Percentiles rank a stretch among this genome's conserved stretches.
phyloP scores from a whole-genome alignment of 2,113 vertebrate genomes.

The Bothrops jararaca region DNA sequence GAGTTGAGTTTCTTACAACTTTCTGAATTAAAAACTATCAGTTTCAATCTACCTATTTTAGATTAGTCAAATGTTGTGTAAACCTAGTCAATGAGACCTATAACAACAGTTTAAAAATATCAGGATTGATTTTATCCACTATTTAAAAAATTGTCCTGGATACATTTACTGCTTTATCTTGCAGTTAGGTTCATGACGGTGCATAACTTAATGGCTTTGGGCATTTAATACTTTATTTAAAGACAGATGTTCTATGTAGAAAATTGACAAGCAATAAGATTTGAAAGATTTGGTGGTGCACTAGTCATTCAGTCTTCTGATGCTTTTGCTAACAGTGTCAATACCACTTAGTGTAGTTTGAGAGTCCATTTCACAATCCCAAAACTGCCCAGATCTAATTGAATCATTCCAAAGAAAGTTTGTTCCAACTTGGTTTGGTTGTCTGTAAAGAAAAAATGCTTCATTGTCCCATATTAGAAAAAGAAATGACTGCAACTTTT shows the following conservation, averaged over 20 bases:
- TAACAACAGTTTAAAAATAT: background rate
- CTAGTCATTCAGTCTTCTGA: background rate
- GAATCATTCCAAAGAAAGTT: background rate
- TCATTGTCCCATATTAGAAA: background rate
- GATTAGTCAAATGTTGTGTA: background rate
- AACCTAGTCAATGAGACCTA: background rate
- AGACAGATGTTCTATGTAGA: background rate
- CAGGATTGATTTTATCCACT: background rate
- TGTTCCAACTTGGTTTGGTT: background rate
- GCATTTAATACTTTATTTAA: background rate
- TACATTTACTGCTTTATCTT: background rate
- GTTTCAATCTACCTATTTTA: background rate
- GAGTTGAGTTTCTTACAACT: background rate
- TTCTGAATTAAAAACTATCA: background rate
- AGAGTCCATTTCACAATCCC: background rate
- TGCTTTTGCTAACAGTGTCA: background rate
- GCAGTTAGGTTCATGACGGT: background rate
- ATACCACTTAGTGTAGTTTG: background rate
- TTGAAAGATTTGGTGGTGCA: background rate
- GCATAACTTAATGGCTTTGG: background rate
- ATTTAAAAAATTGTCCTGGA: background rate
- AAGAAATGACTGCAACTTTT: background rate
- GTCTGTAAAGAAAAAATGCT: background rate
- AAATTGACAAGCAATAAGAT: background rate
- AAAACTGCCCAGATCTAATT: background rate